Conservation (phyloP, 2,888 invertebrate species). For the Phytoseiulus persimilis region DNA sequence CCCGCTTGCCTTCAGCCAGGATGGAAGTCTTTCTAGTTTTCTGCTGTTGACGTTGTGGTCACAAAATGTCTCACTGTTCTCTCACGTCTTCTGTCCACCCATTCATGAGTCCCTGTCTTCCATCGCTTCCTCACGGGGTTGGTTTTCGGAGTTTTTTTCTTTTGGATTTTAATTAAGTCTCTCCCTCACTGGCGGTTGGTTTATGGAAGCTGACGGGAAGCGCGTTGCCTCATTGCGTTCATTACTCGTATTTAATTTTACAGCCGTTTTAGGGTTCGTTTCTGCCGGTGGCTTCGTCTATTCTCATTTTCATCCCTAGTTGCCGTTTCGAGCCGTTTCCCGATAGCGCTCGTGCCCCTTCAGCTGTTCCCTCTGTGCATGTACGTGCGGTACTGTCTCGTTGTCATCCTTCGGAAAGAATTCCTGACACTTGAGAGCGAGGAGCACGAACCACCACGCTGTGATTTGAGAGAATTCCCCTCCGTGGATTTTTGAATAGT, state of each 20-base stretch:
- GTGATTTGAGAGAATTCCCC: too few species aligned
- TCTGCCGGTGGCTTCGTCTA: neutral
- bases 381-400: neutral
- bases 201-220: neutral
- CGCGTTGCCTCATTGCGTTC: neutral
- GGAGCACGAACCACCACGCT: too few species aligned
- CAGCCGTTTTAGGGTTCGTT: neutral
- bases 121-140: neutral
- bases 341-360: neutral
- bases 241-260: constrained; percentile 5
- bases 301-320: neutral
- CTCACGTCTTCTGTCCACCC: neutral
- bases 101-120: neutral
- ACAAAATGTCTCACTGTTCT: constrained; percentile 5
- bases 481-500: too few species aligned
- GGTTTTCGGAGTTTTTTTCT: neutral
- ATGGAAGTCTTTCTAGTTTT: neutral
- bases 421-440: too few species aligned
- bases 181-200: neutral
- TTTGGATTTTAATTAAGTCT: neutral
- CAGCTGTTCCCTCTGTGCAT: neutral
- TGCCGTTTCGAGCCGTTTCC: neutral
- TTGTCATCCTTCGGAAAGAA: too few species aligned
- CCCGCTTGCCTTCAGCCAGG: neutral
- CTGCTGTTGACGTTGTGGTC: neutral